Conservation (phyloP, 2,888 invertebrate species). For the Cerastis rubricosa region DNA sequence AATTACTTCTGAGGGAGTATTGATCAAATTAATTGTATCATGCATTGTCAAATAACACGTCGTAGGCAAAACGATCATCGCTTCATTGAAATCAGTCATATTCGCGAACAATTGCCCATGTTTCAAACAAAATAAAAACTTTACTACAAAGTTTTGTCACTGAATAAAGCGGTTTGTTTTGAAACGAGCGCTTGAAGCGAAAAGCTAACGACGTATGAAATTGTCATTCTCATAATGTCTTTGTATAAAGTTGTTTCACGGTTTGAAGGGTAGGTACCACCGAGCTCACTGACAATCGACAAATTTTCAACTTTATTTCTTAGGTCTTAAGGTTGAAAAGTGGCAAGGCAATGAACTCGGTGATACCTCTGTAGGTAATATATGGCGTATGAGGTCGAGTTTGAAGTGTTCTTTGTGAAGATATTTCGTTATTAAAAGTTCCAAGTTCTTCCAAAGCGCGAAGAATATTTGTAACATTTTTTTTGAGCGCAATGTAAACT, state of each 20-base stretch:
- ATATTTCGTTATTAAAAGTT: not conserved
- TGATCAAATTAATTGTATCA: constrained; percentile 3
- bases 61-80: constrained; percentile 10
- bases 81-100: constrained; percentile 6
- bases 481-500: not conserved
- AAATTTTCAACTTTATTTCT: no score
- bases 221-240: constrained; percentile 21
- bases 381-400: constrained; percentile 18
- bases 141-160: constrained; percentile 29
- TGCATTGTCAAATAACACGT: not conserved
- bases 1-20: constrained; percentile 10
- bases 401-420: constrained; percentile 32
- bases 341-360: no score
- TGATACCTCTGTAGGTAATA: not conserved
- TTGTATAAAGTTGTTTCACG: constrained; percentile 36
- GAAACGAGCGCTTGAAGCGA: constrained; percentile 7
- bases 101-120: constrained; percentile 1
- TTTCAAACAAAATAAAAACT: constrained; percentile 19
- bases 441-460: not conserved
- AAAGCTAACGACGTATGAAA: constrained; percentile 51
- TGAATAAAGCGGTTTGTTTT: constrained; percentile 25
- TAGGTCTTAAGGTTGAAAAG: no score
- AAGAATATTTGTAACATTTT: no score
- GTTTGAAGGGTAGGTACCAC: not conserved
- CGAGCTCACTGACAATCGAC: no score